Evolutionary conservation across 2,797 vertebrate genomes (phyloP).

Genomic region (Octomys mimax): DNA sequence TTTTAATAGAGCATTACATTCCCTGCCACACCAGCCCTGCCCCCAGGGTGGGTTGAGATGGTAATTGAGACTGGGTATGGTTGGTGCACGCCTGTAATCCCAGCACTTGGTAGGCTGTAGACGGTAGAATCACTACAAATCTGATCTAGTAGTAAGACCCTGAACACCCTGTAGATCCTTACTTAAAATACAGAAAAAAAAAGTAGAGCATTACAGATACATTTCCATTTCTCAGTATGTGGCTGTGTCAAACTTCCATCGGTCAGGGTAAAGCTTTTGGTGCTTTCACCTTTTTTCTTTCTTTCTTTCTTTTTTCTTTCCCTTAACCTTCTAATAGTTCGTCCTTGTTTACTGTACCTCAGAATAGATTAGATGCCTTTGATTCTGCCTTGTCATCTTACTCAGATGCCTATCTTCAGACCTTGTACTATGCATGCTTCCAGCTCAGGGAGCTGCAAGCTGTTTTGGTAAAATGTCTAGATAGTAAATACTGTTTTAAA

Average conservation of each 20-base stretch:
- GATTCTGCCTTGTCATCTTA: background rate
- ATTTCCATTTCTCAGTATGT: background rate
- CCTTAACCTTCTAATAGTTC: background rate
- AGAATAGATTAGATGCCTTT: background rate
- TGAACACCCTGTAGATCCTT: no score
- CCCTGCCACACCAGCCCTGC: no score
- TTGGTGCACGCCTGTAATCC: no score
- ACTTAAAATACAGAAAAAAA: no score
- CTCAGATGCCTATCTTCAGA: background rate
- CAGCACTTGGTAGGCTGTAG: no score
- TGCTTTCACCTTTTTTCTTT: background rate
- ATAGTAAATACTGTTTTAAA: background rate
- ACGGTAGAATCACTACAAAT: no score
- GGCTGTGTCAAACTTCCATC: background rate
- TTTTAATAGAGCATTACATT: no score
- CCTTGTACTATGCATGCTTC: no score
- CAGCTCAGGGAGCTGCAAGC: background rate
- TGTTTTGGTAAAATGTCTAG: background rate
- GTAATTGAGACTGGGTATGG: no score
- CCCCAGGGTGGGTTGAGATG: no score
- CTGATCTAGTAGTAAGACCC: no score
- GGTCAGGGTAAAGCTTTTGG: background rate
- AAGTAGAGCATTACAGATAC: background rate
- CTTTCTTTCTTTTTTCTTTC: background rate
- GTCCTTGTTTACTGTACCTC: background rate